phyloP scores from a whole-genome alignment of 2,113 vertebrate genomes.

The Lates calcarifer region DNA sequence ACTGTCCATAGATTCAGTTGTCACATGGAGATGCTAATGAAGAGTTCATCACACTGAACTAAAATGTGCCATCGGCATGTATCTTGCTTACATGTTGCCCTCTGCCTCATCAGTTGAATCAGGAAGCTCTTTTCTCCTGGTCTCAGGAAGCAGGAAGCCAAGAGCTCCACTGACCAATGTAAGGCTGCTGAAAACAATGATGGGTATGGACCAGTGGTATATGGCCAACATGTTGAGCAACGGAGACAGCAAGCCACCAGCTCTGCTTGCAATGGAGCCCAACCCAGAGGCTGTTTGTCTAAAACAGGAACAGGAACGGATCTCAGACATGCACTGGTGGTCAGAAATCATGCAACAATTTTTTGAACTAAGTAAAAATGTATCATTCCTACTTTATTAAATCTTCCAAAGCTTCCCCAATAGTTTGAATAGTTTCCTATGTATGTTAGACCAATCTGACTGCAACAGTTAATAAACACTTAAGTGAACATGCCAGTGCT shows the following conservation, averaged over 20 bases:
- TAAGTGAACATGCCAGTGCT: no score
- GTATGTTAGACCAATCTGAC: no score
- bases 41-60: not conserved
- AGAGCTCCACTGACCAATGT: constrained; percentile 69
- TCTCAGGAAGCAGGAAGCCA: constrained; percentile 87
- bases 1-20: no score
- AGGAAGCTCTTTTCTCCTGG: constrained; percentile 70
- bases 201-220: constrained; percentile 77
- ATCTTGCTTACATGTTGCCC: constrained; percentile 33
- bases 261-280: constrained; percentile 74
- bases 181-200: constrained; percentile 79
- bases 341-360: not conserved
- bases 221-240: constrained; percentile 79
- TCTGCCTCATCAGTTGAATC: constrained; percentile 73
- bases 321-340: not conserved
- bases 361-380: no score
- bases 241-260: constrained; percentile 77
- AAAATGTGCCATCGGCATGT: no score
- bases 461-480: no score
- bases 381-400: no score
- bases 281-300: constrained; percentile 87
- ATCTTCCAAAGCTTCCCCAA: no score
- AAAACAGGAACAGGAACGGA: not conserved
- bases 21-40: no score
- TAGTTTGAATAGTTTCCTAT: no score